A percentile compares a stretch with the other conserved stretches of the same genome.
Conservation (phyloP, 2,888 invertebrate species). For the Pammene fasciana region DNA sequence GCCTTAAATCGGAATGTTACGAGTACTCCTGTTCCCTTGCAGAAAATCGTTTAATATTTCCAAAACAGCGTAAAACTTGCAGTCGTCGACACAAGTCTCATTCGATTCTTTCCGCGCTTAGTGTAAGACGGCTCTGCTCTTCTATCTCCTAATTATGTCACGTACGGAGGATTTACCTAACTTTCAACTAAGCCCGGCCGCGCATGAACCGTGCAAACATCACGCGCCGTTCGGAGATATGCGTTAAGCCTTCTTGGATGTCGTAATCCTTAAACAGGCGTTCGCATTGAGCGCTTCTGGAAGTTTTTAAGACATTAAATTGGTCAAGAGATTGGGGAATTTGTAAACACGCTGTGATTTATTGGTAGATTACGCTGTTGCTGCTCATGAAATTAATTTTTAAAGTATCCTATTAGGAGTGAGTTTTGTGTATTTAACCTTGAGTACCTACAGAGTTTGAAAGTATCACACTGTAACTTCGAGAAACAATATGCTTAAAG, state of each 20-base stretch:
- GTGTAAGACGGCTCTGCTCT: constrained; percentile 17
- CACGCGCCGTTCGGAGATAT: constrained; percentile 65
- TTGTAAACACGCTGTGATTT: constrained; percentile 25
- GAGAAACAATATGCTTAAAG: no score
- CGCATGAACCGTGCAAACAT: constrained; percentile 63
- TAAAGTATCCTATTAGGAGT: neutral
- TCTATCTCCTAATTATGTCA: constrained; percentile 63
- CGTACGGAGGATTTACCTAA: constrained; percentile 69
- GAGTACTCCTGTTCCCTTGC: neutral
- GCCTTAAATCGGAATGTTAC: neutral
- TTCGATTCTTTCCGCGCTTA: constrained; percentile 11
- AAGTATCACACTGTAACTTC: neutral
- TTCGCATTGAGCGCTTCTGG: constrained; percentile 23
- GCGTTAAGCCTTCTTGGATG: constrained; percentile 66
- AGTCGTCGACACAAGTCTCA: constrained; percentile 2
- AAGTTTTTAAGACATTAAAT: constrained; percentile 40
- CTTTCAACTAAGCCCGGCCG: constrained; percentile 63
- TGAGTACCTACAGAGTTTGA: neutral
- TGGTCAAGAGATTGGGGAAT: constrained; percentile 32
- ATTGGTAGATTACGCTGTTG: constrained; percentile 39
- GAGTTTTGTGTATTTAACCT: neutral
- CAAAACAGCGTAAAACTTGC: neutral
- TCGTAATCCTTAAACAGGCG: constrained; percentile 58
- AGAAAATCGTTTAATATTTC: neutral
- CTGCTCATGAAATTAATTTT: neutral